Percentiles rank a stretch among this genome's conserved stretches.
Evolutionary conservation across 30 jellyfish, hydroid and myxozoan genomes (phyloP).

Genomic region (Cassiopea andromeda): DNA sequence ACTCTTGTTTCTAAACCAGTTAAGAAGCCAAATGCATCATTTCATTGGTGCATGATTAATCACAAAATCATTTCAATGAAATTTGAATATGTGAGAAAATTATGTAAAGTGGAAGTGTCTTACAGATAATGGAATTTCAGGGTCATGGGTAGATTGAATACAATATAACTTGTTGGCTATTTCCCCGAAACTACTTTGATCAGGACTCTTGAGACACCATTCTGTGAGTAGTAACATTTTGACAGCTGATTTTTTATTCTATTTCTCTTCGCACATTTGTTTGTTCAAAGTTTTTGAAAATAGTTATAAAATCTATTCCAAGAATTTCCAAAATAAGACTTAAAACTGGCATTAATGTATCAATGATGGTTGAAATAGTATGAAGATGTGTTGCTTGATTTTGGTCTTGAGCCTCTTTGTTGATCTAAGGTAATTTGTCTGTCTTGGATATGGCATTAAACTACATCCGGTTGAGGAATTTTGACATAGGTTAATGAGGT

Average conservation of each 20-base stretch:
- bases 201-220: not conserved
- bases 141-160: not conserved
- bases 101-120: not conserved
- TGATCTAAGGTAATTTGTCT: not conserved
- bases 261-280: no score
- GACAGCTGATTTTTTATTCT: not conserved
- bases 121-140: not conserved
- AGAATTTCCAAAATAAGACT: not conserved
- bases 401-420: not conserved
- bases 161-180: not conserved
- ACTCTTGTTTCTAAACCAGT: not conserved
- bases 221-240: not conserved
- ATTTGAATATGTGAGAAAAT: no score
- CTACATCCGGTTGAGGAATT: no score
- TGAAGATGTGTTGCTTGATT: not conserved
- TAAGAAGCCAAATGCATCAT: not conserved
- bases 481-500: no score
- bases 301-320: not conserved
- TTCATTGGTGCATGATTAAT: not conserved
- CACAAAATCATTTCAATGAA: not conserved
- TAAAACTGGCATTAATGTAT: not conserved
- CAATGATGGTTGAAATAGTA: no score
- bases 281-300: no score
- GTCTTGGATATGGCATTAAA: no score
- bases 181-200: not conserved